Evolutionary conservation across 2,113 vertebrate species (phyloP), one percentile per base, ranked within the genome.

Genomic region (Lagopus leucura): DNA sequence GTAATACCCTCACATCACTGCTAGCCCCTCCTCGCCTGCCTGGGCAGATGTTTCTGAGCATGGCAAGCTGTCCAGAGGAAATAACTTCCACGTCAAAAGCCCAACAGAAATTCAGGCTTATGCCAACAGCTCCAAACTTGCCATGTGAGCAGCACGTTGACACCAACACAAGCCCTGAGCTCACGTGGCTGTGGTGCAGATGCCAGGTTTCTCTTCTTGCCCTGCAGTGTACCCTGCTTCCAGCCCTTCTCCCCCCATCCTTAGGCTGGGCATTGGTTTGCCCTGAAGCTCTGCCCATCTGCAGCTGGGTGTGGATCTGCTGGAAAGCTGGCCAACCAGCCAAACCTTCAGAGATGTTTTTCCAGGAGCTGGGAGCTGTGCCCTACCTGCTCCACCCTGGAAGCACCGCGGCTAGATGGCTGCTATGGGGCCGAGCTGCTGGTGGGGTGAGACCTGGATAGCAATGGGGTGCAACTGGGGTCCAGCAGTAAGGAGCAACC

Each of bases 261-360:
- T 43, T 3, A 10, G 38, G 8, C 52, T 45, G 45, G 64, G 40
- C 30, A 17, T 15, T 70, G 1, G 0, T 4, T 20, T 87, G 43
- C 82, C 75, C 88, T 94, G 2, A 0, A 82, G 45, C 1, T 0
- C 63, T 84, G 42, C 50, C 50, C 8, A 15, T 52, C 13, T 14
- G 13, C 50, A 15, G 5, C 25, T 93, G 95, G 93, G 84, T 84
- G 93, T 95, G 95, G 94, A 73, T 78, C 58, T 84, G 7, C 55
- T 75, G 28, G 58, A 80, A 86, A 92, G 27, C 48, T 50, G 48
- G 47, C 6, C 21, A 89, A 69, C 78, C 88, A 87, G 45, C 27
- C 43, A 93, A 36, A 71, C 13, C 64, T 93, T 86, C 1, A 1
- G 96, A 94, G 88, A 65, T 83, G 45, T 90, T 97, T 95, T 96